Evolutionary conservation across 53 echinoderm and acorn worm species (phyloP).

Genomic region (Apostichopus leukothele): DNA sequence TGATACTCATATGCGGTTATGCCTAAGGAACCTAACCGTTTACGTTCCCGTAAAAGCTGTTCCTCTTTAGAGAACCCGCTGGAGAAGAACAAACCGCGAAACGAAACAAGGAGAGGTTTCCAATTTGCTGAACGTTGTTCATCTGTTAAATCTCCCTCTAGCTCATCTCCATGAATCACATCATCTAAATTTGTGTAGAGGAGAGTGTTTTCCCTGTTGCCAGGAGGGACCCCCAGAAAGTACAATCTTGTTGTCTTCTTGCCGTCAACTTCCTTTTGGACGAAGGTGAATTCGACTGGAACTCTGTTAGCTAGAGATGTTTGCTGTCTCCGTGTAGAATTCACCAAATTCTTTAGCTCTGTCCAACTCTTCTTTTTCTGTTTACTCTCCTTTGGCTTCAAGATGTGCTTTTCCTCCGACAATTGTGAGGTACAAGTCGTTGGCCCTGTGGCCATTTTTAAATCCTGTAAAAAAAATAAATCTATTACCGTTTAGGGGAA

Average conservation of each 20-base stretch:
- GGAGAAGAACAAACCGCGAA: conserved; percentile 75
- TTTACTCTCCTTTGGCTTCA: conserved; percentile 46
- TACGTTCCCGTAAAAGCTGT: conserved; percentile 88
- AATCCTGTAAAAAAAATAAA: not conserved
- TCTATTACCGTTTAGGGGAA: no score
- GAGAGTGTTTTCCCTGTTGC: conserved; percentile 90
- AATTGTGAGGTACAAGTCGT: conserved; percentile 64
- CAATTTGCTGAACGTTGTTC: conserved; percentile 22
- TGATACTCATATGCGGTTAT: conserved; percentile 93
- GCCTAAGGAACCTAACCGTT: conserved; percentile 88
- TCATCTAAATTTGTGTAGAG: conserved; percentile 80
- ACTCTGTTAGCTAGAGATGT: conserved; percentile 84
- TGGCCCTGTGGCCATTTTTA: conserved; percentile 94
- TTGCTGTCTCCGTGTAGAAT: conserved; percentile 87
- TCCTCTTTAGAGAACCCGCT: conserved; percentile 95
- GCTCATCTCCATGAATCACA: not conserved
- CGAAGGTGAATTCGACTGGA: conserved; percentile 86
- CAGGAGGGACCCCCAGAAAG: conserved; percentile 81
- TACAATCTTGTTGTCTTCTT: conserved; percentile 70
- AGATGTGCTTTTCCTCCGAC: conserved; percentile 68
- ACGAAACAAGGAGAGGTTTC: conserved; percentile 86
- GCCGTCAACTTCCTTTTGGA: conserved; percentile 32
- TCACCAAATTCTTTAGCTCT: conserved; percentile 82
- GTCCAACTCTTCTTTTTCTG: conserved; percentile 74
- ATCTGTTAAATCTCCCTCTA: not conserved